Evolutionary conservation across 2,888 invertebrate genomes (phyloP).

Genomic region (Buathra laborator): DNA sequence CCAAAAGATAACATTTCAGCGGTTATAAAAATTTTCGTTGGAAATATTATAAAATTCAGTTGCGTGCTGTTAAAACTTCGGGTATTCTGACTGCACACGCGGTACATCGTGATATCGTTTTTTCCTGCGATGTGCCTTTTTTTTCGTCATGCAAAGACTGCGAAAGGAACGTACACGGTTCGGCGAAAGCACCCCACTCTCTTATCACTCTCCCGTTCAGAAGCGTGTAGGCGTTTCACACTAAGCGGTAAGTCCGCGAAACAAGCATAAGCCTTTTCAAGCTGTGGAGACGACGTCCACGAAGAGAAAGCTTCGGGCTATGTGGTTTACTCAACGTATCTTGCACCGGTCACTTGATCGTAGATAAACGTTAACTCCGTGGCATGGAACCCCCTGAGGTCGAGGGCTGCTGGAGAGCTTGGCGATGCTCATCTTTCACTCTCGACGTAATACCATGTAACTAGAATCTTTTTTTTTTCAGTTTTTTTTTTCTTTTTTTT

Average conservation of each 20-base stretch:
- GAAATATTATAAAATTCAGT: too few species aligned
- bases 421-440: constrained; percentile 56
- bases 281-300: constrained; percentile 30
- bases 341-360: constrained; percentile 62
- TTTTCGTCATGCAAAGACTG: too few species aligned
- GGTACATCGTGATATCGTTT: too few species aligned
- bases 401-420: constrained; percentile 25
- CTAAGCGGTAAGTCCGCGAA: constrained; percentile 3
- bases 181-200: too few species aligned
- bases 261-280: constrained; percentile 49
- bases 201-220: too few species aligned
- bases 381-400: constrained; percentile 45
- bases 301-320: constrained; percentile 54
- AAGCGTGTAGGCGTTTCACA: too few species aligned
- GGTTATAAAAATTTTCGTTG: too few species aligned
- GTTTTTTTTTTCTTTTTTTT: constrained; percentile 13
- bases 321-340: constrained; percentile 59
- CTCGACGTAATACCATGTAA: neutral
- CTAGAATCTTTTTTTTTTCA: constrained; percentile 18
- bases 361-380: constrained; percentile 54
- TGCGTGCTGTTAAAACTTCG: too few species aligned
- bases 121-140: too few species aligned
- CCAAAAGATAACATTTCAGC: too few species aligned
- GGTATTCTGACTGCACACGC: too few species aligned
- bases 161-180: too few species aligned